phyloP scores from a whole-genome alignment of 2,888 invertebrate species.

The Ypsolopha sequella region DNA sequence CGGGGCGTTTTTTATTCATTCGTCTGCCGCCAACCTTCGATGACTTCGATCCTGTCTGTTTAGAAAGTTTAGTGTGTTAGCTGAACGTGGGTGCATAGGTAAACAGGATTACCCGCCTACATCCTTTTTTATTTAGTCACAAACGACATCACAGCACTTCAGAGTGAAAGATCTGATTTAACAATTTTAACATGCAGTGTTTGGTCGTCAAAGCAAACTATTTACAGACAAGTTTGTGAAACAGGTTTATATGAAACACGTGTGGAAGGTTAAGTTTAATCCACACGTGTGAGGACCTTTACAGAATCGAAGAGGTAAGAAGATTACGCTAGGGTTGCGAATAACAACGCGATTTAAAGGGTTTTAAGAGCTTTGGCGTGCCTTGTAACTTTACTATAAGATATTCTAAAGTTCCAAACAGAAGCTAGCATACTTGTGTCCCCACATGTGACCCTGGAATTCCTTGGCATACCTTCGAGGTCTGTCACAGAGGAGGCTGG shows the following conservation, averaged over 20 bases:
- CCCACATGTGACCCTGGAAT: not conserved
- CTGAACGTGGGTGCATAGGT: conserved; percentile 46
- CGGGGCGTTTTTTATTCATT: conserved; percentile 22
- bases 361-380: not conserved
- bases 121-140: conserved; percentile 21
- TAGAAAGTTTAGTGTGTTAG: conserved; percentile 38
- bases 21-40: conserved; percentile 16
- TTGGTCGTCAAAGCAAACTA: not conserved
- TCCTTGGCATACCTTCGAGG: not conserved
- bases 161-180: conserved; percentile 8
- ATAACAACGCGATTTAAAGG: no score
- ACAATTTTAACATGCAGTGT: not conserved
- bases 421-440: not conserved
- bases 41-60: conserved; percentile 29
- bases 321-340: not conserved
- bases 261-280: not conserved
- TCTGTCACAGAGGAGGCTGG: not conserved
- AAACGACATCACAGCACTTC: conserved; percentile 22
- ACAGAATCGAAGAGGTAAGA: not conserved
- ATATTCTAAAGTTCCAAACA: no score
- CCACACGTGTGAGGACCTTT: not conserved
- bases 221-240: not conserved
- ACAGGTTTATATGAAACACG: not conserved
- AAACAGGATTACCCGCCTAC: conserved; percentile 49
- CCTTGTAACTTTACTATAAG: no score